Conservation (phyloP, 2,888 invertebrate genomes). For the Mythimna loreyi region DNA sequence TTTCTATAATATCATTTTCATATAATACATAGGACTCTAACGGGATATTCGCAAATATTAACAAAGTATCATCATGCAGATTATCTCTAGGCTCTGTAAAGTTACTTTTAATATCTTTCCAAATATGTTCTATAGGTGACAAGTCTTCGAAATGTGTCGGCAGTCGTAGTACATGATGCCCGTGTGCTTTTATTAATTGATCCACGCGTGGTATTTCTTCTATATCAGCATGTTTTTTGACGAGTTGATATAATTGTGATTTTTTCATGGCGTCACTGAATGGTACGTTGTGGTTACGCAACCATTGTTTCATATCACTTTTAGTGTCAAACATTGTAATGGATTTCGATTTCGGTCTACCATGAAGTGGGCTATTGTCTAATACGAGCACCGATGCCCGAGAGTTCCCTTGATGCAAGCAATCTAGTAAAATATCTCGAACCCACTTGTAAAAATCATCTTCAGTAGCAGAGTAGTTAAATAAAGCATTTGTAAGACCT, state of each 20-base stretch:
- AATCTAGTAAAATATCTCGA: constrained; percentile 68
- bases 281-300: constrained; percentile 73
- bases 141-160: constrained; percentile 71
- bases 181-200: constrained; percentile 70
- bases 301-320: constrained; percentile 73
- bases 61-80: constrained; percentile 33
- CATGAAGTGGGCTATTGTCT: constrained; percentile 70
- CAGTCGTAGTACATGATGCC: constrained; percentile 74
- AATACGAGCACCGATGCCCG: constrained; percentile 77
- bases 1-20: constrained; percentile 52
- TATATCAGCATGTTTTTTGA: constrained; percentile 62
- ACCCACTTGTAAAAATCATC: constrained; percentile 76
- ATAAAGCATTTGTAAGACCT: constrained; percentile 70
- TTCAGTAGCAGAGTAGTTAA: constrained; percentile 63
- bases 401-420: constrained; percentile 65
- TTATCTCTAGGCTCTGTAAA: constrained; percentile 11
- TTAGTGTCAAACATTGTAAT: constrained; percentile 75
- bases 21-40: constrained; percentile 51
- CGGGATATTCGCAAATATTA: constrained; percentile 32
- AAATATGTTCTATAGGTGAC: constrained; percentile 72
- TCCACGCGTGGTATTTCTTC: constrained; percentile 66
- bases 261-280: constrained; percentile 70
- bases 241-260: constrained; percentile 74
- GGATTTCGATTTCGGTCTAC: constrained; percentile 46
- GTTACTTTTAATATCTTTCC: constrained; percentile 64